Conservation (phyloP, 1,140 invertebrate genomes). For the Drosophila hydei region DNA sequence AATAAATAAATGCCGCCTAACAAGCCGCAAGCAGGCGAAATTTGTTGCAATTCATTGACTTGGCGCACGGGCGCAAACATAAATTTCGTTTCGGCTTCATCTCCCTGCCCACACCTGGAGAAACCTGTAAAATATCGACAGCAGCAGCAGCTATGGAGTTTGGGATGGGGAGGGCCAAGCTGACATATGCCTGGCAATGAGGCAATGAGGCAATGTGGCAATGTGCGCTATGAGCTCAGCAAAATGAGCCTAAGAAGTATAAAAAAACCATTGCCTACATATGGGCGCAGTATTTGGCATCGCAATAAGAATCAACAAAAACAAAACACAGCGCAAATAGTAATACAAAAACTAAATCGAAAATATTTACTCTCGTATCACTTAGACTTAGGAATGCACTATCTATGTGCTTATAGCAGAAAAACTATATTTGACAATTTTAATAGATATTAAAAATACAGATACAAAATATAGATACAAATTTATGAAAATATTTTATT, state of each 20-base stretch:
- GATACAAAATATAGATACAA: no score
- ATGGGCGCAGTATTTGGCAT: constrained; percentile 26
- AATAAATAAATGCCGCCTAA: constrained; percentile 79
- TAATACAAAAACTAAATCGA: constrained; percentile 5
- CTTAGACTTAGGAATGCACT: not conserved
- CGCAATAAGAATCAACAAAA: constrained; percentile 18
- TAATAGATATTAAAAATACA: no score
- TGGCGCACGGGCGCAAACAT: constrained; percentile 73
- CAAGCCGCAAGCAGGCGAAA: constrained; percentile 73
- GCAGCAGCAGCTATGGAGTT: constrained; percentile 42
- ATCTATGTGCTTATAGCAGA: no score
- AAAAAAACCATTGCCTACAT: constrained; percentile 51
- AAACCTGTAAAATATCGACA: constrained; percentile 74
- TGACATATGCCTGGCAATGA: constrained; percentile 48
- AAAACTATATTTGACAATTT: no score
- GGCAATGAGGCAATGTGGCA: constrained; percentile 14
- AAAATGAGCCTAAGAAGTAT: constrained; percentile 5
- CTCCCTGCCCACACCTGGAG: constrained; percentile 4
- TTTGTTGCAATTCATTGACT: constrained; percentile 81
- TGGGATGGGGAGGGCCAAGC: not conserved
- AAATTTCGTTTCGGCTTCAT: constrained; percentile 50
- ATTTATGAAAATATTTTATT: no score
- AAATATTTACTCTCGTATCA: not conserved
- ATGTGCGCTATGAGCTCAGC: constrained; percentile 46
- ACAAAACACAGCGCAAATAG: constrained; percentile 18